Evolutionary conservation across 2,888 invertebrate genomes (phyloP), one percentile per base, ranked within the genome.

Genomic region (Toxonevra muliebris): DNA sequence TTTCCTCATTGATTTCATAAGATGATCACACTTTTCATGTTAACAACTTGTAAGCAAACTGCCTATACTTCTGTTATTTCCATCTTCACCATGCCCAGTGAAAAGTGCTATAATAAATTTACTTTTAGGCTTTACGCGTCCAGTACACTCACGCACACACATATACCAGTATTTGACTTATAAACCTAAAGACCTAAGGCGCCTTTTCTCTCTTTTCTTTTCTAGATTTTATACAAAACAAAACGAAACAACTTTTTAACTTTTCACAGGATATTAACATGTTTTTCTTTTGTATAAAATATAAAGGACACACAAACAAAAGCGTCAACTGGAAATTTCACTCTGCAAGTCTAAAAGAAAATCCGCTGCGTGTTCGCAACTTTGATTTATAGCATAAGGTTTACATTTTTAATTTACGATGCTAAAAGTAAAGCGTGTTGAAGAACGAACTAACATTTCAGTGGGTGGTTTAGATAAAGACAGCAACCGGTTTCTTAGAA

Each of bases 371-470:
- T 76, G 12, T 53, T 17, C 60, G 68, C 68, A 76, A 78, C 80
- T 76, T 79, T 78, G 78, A 78, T 78, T 78, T 78, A 78, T 80
- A 74, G 73, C 79, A 71, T 66, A 71, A 71, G 78, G 73, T 73
- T 71, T 73, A n/a, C 71, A 75, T 77, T 77, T 77, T 79, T 80
- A 78, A 80, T 80, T 79, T 78, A 76, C 73, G 69, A 12, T 17
- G 17, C 19, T 17, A 15, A 54, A 48, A 48, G 48, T 48, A 10
- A 12, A 10, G 5, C n/a, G 13, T 5, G 48, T 11, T 48, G 10
- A 4, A 30, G 3, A 7, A 30, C 30, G 30, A 30, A 30, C 2
- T 30, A 30, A 30, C 3, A 30, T 15, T 48, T 11, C 15, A n/a
- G 11, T 48, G 48, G 48, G 48, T n/a, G 48, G 48, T 10, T 48